Evolutionary conservation across 2,888 invertebrate species (phyloP).

Genomic region (Eueremaeus valkanovi): DNA sequence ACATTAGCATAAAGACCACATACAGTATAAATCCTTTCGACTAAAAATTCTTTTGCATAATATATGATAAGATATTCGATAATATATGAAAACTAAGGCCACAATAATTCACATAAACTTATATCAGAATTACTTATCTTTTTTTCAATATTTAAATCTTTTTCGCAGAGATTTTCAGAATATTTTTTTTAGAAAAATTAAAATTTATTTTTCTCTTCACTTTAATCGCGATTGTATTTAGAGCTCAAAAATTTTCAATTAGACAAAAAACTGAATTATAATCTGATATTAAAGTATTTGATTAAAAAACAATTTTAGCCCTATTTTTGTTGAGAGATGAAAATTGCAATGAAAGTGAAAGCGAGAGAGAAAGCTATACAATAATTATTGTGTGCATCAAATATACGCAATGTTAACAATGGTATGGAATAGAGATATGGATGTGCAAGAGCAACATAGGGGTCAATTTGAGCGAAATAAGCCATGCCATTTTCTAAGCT

Average conservation of each 20-base stretch:
- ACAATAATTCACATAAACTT: constrained; percentile 3
- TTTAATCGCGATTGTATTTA: background rate
- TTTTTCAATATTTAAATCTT: no score
- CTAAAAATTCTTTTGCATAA: constrained; percentile 14
- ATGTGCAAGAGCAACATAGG: no score
- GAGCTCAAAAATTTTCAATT: constrained; percentile 5
- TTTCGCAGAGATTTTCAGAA: no score
- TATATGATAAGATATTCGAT: background rate
- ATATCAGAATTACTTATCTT: no score
- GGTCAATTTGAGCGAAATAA: no score
- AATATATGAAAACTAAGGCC: background rate
- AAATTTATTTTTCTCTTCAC: no score
- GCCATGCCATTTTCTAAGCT: background rate
- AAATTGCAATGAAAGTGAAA: background rate
- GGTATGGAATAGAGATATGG: no score
- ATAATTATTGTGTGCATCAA: constrained; percentile 15
- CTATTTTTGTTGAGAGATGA: background rate
- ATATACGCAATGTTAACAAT: no score
- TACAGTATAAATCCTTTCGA: no score
- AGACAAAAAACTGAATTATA: background rate
- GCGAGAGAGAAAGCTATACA: constrained; percentile 21
- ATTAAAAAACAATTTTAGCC: background rate
- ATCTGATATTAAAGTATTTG: background rate
- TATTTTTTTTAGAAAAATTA: no score
- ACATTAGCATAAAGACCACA: constrained; percentile 30